phyloP scores from a whole-genome alignment of 2,113 vertebrate species.

The Toxotes chatareus region DNA sequence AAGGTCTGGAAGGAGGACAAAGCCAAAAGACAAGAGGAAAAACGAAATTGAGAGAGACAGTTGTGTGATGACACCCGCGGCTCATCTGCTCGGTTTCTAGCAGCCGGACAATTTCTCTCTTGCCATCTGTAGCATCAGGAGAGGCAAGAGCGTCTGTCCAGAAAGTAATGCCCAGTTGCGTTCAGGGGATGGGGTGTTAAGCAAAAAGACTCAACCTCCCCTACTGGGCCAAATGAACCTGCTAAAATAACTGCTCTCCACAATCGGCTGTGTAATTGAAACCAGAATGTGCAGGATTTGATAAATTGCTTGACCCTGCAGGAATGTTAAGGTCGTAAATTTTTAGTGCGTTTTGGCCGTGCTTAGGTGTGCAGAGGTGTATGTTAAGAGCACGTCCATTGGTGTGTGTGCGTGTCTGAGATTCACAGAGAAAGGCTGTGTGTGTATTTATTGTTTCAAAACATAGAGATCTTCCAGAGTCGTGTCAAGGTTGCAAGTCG shows the following conservation, averaged over 20 bases:
- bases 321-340: constrained; percentile 98
- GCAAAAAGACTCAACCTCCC: constrained; percentile 90
- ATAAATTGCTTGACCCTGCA: constrained; percentile 99
- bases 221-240: constrained; percentile 99
- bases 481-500: constrained; percentile 59
- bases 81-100: constrained; percentile 65
- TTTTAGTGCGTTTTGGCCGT: constrained; percentile 89
- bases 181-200: constrained; percentile 87
- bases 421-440: constrained; percentile 53
- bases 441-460: constrained; percentile 78
- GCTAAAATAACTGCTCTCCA: constrained; percentile 97
- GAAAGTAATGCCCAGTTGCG: constrained; percentile 59
- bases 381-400: constrained; percentile 67
- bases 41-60: constrained; percentile 66
- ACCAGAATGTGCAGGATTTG: constrained; percentile 99
- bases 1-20: constrained; percentile 29
- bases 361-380: constrained; percentile 76
- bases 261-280: constrained; percentile 98
- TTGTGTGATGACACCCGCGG: constrained; percentile 66
- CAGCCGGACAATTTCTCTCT: constrained; percentile 42
- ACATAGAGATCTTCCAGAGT: constrained; percentile 85
- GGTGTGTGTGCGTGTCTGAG: constrained; percentile 63
- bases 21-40: constrained; percentile 36
- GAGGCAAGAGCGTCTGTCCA: constrained; percentile 57
- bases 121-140: constrained; percentile 75